Percentiles rank a stretch among this genome's conserved stretches.
Conservation (phyloP, 2,113 vertebrate species). For the Callopanchax toddi region DNA sequence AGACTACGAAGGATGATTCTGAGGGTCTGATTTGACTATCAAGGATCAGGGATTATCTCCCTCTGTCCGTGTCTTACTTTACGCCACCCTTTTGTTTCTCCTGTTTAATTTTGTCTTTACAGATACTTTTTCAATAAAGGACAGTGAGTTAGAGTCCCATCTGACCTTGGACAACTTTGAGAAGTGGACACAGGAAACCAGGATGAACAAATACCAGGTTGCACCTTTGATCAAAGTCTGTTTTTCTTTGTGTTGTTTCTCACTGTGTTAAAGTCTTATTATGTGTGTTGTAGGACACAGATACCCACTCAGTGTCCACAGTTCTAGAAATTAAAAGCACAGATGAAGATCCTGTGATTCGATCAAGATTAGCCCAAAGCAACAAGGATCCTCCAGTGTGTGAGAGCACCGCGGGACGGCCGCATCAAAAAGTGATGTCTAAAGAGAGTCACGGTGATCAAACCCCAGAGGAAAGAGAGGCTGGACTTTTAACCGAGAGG, state of each 20-base stretch:
- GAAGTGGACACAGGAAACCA: slow-evolving; percentile 41
- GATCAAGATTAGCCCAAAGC: neutral
- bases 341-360: neutral
- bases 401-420: neutral
- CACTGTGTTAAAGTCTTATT: neutral
- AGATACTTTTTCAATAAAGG: slow-evolving; percentile 24
- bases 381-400: neutral
- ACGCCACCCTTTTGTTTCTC: neutral
- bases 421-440: too few relatives aligned
- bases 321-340: slow-evolving; percentile 11
- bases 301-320: slow-evolving; percentile 4
- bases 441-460: neutral
- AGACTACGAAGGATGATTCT: slow-evolving; percentile 10
- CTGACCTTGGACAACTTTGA: slow-evolving; percentile 45
- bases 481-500: slow-evolving; percentile 6
- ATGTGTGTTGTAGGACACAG: slow-evolving; percentile 29
- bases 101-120: slow-evolving; percentile 25
- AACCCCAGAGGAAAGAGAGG: neutral
- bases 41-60: too few relatives aligned
- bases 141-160: slow-evolving; percentile 23
- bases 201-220: slow-evolving; percentile 71
- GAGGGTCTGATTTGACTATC: too few relatives aligned
- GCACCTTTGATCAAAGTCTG: neutral
- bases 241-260: neutral
- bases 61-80: too few relatives aligned